Evolutionary conservation across 2,888 invertebrate species (phyloP), one percentile per base, ranked within the genome.

Genomic region (Taphrorychus bicolor): DNA sequence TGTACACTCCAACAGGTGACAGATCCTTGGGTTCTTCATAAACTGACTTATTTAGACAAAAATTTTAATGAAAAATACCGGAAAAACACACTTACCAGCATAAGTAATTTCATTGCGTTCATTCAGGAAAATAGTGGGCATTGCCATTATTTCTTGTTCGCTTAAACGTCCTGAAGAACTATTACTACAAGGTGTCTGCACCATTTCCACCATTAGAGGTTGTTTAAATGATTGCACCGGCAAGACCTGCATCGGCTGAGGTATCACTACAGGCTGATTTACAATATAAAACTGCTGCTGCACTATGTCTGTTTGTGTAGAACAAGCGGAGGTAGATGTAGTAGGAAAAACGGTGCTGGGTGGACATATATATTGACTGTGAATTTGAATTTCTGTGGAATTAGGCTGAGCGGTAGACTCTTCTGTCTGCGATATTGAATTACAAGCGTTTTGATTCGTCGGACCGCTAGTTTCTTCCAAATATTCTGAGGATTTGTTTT

Each of bases 121-220:
- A 14, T 69, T 69, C 14, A 69, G 23, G 14, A 69, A 54, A 5
- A 69, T 59, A 3, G 69, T 69, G 4, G 69, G 69, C 69, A 69
- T 69, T 16, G 56, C 7, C 64, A 65, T 69, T 5, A 69, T 64
- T 7, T 69, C 69, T 11, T 60, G 53, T 21, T 69, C 64, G 2
- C 42, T 58, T 16, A 66, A 45, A 45, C n/a, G n/a, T n/a, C n/a
- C n/a, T n/a, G n/a, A n/a, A n/a, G n/a, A n/a, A n/a, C n/a, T n/a
- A n/a, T n/a, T n/a, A n/a, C n/a, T n/a, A n/a, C n/a, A n/a, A n/a
- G n/a, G 32, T 32, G 32, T 11, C 3, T 32, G 11, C 32, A 9
- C 32, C 32, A 32, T 32, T 32, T 3, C 11, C 11, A 11, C 7
- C 9, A 0, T 32, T 5, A n/a, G n/a, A n/a, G n/a, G n/a, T n/a